phyloP scores from a whole-genome alignment of 1,140 invertebrate species.

The Oryctes rhinoceros region DNA sequence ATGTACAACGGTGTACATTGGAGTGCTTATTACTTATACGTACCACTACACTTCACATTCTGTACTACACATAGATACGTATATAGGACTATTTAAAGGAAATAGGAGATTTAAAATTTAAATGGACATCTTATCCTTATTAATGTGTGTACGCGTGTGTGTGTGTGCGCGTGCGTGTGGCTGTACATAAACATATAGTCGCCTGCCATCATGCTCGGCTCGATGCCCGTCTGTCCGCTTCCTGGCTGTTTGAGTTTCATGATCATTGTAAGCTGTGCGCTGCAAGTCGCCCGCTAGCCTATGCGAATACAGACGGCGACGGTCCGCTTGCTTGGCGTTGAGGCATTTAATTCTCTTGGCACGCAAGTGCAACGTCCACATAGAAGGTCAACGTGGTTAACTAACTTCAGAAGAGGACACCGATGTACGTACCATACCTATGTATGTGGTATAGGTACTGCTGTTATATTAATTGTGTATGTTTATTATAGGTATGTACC shows the following conservation, averaged over 20 bases:
- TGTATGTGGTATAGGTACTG: no score
- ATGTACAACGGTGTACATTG: not conserved
- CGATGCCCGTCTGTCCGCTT: not conserved
- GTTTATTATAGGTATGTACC: no score
- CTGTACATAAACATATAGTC: not conserved
- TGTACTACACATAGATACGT: not conserved
- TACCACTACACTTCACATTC: not conserved
- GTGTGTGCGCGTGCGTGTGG: not conserved
- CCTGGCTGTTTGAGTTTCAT: not conserved
- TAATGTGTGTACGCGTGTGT: not conserved
- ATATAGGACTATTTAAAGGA: conserved; percentile 21
- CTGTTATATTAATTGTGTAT: no score
- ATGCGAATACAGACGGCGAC: not conserved
- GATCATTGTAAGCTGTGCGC: not conserved
- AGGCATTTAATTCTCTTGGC: conserved; percentile 24
- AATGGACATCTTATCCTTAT: conserved; percentile 29
- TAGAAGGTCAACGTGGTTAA: conserved; percentile 34
- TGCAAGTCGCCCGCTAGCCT: not conserved
- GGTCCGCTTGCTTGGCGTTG: not conserved
- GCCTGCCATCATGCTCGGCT: not conserved
- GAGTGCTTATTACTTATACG: not conserved
- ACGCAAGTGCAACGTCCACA: conserved; percentile 33
- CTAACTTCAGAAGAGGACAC: not conserved
- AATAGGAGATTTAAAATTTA: conserved; percentile 29
- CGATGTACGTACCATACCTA: no score